phyloP scores from a whole-genome alignment of 2,888 invertebrate species.

The Drosophila buzzatii region DNA sequence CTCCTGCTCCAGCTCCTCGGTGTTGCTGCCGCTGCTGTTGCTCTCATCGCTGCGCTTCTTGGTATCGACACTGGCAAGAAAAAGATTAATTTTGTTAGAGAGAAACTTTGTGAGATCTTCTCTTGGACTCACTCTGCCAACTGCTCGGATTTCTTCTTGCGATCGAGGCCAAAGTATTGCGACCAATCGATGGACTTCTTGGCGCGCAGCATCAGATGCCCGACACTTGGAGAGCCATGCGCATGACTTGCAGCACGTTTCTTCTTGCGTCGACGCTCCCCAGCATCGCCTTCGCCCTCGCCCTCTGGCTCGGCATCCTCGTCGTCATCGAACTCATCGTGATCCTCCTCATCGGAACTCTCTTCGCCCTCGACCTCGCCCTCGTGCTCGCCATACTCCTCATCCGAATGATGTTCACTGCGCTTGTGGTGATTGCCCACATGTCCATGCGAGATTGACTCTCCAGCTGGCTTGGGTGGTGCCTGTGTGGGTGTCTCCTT shows the following conservation, averaged over 20 bases:
- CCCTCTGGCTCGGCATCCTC: constrained; percentile 57
- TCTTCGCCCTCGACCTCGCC: constrained; percentile 76
- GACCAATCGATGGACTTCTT: constrained; percentile 95
- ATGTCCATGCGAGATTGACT: constrained; percentile 81
- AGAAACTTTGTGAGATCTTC: too few relatives aligned
- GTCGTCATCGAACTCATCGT: constrained; percentile 81
- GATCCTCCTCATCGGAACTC: constrained; percentile 84
- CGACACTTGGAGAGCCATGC: constrained; percentile 59
- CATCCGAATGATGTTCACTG: constrained; percentile 74
- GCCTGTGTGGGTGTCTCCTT: constrained; percentile 28
- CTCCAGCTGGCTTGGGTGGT: constrained; percentile 31
- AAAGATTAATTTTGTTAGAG: neutral
- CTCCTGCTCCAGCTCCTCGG: constrained; percentile 58
- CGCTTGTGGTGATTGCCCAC: constrained; percentile 78
- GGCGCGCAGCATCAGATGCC: constrained; percentile 85
- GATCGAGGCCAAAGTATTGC: constrained; percentile 94
- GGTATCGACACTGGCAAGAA: constrained; percentile 39
- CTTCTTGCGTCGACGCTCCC: constrained; percentile 85
- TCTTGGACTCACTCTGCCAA: constrained; percentile 50
- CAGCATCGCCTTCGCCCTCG: constrained; percentile 67
- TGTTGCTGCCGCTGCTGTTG: constrained; percentile 46
- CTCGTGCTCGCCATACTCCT: constrained; percentile 79
- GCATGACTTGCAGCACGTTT: constrained; percentile 81
- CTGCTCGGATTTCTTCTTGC: constrained; percentile 88
- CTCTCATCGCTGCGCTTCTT: constrained; percentile 62